These are phyloP conservation scores for Zaprionus ornatus DNA, from an alignment of 1,140 invertebrate species.

Conservation along the genomic window DNA sequence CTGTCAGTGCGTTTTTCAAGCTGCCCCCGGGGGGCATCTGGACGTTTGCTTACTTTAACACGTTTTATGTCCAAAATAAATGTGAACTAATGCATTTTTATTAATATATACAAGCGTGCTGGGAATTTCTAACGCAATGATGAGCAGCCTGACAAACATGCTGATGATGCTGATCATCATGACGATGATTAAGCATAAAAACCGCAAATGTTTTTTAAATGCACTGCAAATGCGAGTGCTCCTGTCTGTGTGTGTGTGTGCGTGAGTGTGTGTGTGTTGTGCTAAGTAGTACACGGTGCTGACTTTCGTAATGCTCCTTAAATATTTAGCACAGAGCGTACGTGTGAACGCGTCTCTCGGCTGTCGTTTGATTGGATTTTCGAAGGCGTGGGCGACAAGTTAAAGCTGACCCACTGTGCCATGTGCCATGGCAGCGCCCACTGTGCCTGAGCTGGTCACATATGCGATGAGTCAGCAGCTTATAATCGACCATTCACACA, in stretches of 20 bases:
- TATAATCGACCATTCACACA: slow-evolving; percentile 43
- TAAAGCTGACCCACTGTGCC: slow-evolving; percentile 29
- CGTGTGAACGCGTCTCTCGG: slow-evolving; percentile 56
- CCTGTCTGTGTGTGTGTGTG: neutral
- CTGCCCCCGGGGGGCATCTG: slow-evolving; percentile 48
- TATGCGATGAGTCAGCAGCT: slow-evolving; percentile 47
- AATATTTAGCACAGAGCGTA: slow-evolving; percentile 72
- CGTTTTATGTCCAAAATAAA: slow-evolving; percentile 81
- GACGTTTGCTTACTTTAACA: slow-evolving; percentile 68
- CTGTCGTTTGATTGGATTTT: slow-evolving; percentile 59
- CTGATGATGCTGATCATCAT: slow-evolving; percentile 26
- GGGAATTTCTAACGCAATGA: slow-evolving; percentile 57
- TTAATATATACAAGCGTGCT: slow-evolving; percentile 83
- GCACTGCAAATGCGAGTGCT: slow-evolving; percentile 70
- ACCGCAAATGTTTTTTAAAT: slow-evolving; percentile 82
- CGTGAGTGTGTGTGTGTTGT: slow-evolving; percentile 14
- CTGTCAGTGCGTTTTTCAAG: slow-evolving; percentile 29
- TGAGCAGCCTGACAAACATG: slow-evolving; percentile 35
- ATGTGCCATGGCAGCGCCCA: slow-evolving; percentile 1
- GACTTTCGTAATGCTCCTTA: slow-evolving; percentile 56
- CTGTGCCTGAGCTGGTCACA: slow-evolving; percentile 11
- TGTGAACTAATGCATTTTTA: slow-evolving; percentile 83
- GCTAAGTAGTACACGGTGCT: slow-evolving; percentile 61
- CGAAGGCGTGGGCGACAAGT: slow-evolving; percentile 23
- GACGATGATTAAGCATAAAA: slow-evolving; percentile 79